A percentile compares a stretch with the other conserved stretches of the same genome.
Evolutionary conservation across 2,888 invertebrate genomes (phyloP).

Genomic region (Agrotis ipsilon): DNA sequence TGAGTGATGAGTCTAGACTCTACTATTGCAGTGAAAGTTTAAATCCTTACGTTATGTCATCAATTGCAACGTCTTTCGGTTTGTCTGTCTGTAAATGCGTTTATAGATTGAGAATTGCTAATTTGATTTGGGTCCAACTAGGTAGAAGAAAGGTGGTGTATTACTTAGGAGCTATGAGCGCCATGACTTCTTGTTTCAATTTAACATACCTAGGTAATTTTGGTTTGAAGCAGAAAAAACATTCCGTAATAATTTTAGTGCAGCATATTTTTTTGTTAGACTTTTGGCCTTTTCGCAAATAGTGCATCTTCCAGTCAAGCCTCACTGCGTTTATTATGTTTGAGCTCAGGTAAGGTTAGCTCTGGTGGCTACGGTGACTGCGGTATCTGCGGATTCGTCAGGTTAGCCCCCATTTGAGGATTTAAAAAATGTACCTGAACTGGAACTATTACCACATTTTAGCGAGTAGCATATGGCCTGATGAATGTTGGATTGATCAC

Average conservation of each 20-base stretch:
- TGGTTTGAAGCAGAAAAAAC: too few species aligned
- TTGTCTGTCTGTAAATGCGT: not conserved
- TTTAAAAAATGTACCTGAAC: not conserved
- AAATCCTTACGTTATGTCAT: not conserved
- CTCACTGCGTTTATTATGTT: too few species aligned
- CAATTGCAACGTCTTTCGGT: not conserved
- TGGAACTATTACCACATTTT: not conserved
- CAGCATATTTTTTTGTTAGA: too few species aligned
- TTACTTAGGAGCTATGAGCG: not conserved
- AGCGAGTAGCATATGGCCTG: not conserved
- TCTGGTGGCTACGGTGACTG: not conserved
- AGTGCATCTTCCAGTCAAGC: too few species aligned
- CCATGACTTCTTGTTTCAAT: not conserved
- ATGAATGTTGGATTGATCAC: not conserved
- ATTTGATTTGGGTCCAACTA: not conserved
- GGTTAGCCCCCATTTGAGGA: too few species aligned
- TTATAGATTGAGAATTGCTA: not conserved
- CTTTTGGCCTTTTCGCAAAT: too few species aligned
- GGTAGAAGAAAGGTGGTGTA: too few species aligned
- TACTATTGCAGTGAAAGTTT: slow-evolving; percentile 30
- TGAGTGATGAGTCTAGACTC: slow-evolving; percentile 28
- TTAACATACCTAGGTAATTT: too few species aligned
- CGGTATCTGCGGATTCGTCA: not conserved
- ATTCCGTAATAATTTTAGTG: too few species aligned
- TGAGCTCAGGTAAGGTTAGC: not conserved